Evolutionary conservation across 2,797 vertebrate genomes (phyloP), one percentile per base, ranked within the genome.

Genomic region (Acanthurus leucopareius): DNA sequence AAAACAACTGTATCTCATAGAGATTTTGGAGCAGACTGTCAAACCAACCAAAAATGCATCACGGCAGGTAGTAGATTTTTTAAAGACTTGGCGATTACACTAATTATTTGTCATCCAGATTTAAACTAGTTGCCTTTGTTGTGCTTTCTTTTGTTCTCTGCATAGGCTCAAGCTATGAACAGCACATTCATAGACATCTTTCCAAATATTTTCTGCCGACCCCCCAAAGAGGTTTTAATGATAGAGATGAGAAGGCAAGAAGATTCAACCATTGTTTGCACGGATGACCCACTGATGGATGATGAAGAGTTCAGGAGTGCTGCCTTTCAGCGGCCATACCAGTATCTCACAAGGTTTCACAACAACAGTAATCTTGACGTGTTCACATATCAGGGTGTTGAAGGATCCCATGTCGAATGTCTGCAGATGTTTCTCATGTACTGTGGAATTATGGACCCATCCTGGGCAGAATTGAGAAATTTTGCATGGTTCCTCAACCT

Each of bases 391-490:
- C 28, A 73, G 0, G 75, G n/a, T 2, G 89, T 96, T 70, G 96
- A 97, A 68, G 98, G 96, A 47, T 95, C 92, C 56, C 96, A 96
- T 0, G 90, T 84, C 0, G 94, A 97, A 69, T 99, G 98, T 57
- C 93, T 99, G 20, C 97, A 99, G 91, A 90, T 96, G 71, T 87
- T 99, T 78, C 95, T 99, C n/a, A 62, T 98, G 53, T 94, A 96
- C 88, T 99, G 97, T 0, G 98, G 98, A 5, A 78, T 99, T 2
- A 0, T 88, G 1, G 94, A 98, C 73, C 98, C 98, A 1, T 98
- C 98, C 44, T 99, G 98, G 98, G 91, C 97, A 44, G 98, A 99
- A 78, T 91, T 99, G 42, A 94, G 94, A 25, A 99, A 99, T 86
- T 99, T 99, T 80, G 73, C 96, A 0, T 96, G 95, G 89, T 99